Base-by-base conservation (phyloP, 2,888 invertebrate species). In the Plagodis pulveraria region DNA sequence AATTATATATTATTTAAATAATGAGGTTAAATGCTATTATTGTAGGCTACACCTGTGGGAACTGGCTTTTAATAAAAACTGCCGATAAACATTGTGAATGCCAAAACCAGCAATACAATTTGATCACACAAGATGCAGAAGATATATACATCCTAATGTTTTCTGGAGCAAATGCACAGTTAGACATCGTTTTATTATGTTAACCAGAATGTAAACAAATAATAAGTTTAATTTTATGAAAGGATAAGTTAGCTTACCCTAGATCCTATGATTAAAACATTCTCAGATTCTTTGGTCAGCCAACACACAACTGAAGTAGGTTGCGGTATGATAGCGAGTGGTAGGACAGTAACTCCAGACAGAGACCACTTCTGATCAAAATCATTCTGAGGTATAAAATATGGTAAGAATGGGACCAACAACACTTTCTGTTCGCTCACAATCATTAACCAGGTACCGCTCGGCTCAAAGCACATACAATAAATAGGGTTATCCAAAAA, bases 391-490 rank as follows among this genome's bases (percentile, higher is more conserved):
- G 92, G 89, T 43, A 84, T 84, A 66, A 93, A 91, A 38, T 89
- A 69, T 0, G 93, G 91, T 38, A 93, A 76, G 74, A 90, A 93
- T 32, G 93, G 93, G n/a, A 93, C 89, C n/a, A 93, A 77, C 35
- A 92, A 74, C 6, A 93, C 78, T 68, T 91, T 91, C 65, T 87
- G 87, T 78, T 93, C 93, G 84, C 94, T 94, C 59, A 94, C 87
- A 66, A 95, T 93, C 33, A 96, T 86, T 34, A 96, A 88, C 96
- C 96, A 96, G 44, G 95, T 95, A 55, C 97, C 97, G 60, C 95
- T 94, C 0, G 97, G 96, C 87, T 97, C 97, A 85, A 98, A 97
- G 82, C 97, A 97, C 81, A 97, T 91, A 77, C 95, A 95, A 78
- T 95, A 94, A 58, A 96, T 94, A 41, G 87, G 90, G 81, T 91